A percentile compares a stretch with the other conserved stretches of the same genome.
phyloP scores from a whole-genome alignment of 2,888 invertebrate species.

The Drosophila putrida region DNA sequence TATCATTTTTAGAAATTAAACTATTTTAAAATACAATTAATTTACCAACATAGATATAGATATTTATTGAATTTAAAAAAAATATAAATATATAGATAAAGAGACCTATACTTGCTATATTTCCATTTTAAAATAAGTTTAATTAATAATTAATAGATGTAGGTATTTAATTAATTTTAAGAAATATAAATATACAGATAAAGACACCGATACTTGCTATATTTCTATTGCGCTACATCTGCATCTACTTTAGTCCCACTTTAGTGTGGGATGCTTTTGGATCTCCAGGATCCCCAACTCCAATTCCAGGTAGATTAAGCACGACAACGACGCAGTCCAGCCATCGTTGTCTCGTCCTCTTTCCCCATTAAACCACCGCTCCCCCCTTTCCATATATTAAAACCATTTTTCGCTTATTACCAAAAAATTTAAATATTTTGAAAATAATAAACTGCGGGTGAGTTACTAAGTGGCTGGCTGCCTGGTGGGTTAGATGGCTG shows the following conservation, averaged over 20 bases:
- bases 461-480: slow-evolving; percentile 81
- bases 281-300: slow-evolving; percentile 1
- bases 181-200: not conserved
- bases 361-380: too few species aligned
- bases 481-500: slow-evolving; percentile 24
- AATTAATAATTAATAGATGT: too few species aligned
- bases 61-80: not conserved
- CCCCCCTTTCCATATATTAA: slow-evolving; percentile 70
- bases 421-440: slow-evolving; percentile 83
- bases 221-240: not conserved
- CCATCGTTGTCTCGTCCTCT: slow-evolving; percentile 50
- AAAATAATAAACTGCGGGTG: slow-evolving; percentile 84
- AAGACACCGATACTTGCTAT: slow-evolving; percentile 1
- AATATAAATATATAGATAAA: not conserved
- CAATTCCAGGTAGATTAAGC: slow-evolving; percentile 52
- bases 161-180: not conserved
- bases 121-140: not conserved
- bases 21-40: too few species aligned
- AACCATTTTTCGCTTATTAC: slow-evolving; percentile 82
- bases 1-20: too few species aligned
- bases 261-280: not conserved
- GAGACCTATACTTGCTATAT: not conserved
- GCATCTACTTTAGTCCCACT: not conserved
- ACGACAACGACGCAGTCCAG: slow-evolving; percentile 52
- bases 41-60: not conserved